phyloP scores from a whole-genome alignment of 2,113 vertebrate species.

The Calonectris borealis region DNA sequence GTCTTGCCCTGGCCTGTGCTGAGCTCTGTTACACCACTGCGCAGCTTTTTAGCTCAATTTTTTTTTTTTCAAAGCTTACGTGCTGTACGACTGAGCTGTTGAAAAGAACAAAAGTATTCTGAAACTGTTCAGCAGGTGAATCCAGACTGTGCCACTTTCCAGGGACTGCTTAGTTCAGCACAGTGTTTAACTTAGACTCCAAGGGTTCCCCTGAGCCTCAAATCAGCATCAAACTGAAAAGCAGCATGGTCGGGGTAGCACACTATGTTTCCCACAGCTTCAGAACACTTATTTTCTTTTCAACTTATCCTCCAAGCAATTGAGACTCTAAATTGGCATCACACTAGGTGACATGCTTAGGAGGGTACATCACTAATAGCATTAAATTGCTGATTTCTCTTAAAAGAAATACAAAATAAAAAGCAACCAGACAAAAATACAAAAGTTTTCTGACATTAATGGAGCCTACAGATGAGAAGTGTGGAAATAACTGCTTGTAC shows the following conservation, averaged over 20 bases:
- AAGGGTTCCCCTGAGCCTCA: not conserved
- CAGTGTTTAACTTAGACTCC: not conserved
- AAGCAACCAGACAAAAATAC: not conserved
- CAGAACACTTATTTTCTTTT: constrained; percentile 39
- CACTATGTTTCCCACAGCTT: not conserved
- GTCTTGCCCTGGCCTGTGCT: not conserved
- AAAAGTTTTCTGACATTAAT: not conserved
- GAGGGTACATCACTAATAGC: not conserved
- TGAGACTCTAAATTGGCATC: constrained; percentile 19
- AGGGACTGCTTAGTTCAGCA: not conserved
- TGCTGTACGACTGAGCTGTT: not conserved
- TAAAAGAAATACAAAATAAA: not conserved
- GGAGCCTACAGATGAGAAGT: not conserved
- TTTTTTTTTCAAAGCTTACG: not conserved
- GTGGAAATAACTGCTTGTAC: not conserved
- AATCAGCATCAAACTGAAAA: constrained; percentile 27
- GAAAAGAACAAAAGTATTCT: constrained; percentile 6
- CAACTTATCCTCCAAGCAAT: not conserved
- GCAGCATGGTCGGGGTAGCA: not conserved
- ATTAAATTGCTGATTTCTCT: constrained; percentile 11
- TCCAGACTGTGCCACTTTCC: not conserved
- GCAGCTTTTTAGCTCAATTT: not conserved
- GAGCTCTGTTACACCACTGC: not conserved
- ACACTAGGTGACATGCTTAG: not conserved
- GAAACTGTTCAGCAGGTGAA: not conserved